Percentiles rank a stretch among this genome's conserved stretches.
These are phyloP conservation scores for Spinibarbus caldwelli DNA, from an alignment of 2,797 vertebrate species.

Conservation along the genomic window DNA sequence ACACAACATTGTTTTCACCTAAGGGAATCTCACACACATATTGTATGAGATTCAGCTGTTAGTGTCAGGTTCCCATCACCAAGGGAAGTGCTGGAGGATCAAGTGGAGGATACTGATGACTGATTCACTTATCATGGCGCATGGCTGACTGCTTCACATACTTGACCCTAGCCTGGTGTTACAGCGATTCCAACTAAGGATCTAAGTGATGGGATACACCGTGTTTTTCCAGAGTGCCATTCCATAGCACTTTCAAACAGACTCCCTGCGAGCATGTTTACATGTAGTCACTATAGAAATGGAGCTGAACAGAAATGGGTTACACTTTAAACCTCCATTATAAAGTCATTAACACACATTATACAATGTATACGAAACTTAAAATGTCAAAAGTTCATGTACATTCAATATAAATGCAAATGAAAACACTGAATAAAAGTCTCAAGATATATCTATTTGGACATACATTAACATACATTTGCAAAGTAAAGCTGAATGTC, in stretches of 20 bases:
- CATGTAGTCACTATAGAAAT: background rate
- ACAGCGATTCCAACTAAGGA: conserved; percentile 20
- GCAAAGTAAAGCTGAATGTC: background rate
- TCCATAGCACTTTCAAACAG: conserved; percentile 19
- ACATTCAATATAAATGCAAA: background rate
- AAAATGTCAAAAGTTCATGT: background rate
- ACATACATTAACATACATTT: background rate
- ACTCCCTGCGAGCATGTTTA: conserved; percentile 5
- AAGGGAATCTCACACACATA: conserved; percentile 1
- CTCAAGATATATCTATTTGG: background rate
- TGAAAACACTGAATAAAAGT: background rate
- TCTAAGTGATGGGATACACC: conserved; percentile 33
- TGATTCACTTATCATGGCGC: conserved; percentile 41
- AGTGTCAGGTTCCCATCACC: conserved; percentile 10
- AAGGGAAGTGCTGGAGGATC: conserved; percentile 36
- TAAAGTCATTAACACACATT: background rate
- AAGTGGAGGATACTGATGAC: conserved; percentile 42
- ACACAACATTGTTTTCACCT: background rate
- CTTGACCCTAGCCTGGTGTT: conserved; percentile 36
- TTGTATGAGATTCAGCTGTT: conserved; percentile 13
- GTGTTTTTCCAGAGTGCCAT: conserved; percentile 24
- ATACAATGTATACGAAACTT: background rate
- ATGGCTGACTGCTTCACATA: conserved; percentile 33
- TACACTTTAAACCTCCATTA: background rate
- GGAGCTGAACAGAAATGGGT: background rate